These are phyloP conservation scores for Leptopilina myrica DNA, from an alignment of 2,888 invertebrate species.

Conservation along the genomic window DNA sequence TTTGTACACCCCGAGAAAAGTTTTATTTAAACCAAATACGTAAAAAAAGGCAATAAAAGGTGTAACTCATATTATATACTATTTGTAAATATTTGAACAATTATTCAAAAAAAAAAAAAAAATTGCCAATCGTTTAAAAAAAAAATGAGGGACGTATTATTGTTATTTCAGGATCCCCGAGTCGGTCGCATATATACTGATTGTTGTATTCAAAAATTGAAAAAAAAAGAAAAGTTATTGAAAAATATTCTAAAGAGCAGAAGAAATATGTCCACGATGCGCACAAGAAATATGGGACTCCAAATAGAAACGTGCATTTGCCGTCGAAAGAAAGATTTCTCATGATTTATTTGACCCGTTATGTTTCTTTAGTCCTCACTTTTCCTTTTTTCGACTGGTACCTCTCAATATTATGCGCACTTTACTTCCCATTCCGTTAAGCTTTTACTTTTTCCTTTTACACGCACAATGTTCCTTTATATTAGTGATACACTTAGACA, in stretches of 20 bases:
- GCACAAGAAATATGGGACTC: background rate
- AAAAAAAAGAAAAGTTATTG: background rate
- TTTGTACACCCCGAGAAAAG: too few relatives aligned
- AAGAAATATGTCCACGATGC: background rate
- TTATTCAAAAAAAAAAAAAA: too few relatives aligned
- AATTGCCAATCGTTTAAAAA: background rate
- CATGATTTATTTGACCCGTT: constrained; percentile 72
- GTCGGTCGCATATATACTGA: background rate
- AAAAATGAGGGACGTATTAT: background rate
- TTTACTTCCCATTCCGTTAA: constrained; percentile 42
- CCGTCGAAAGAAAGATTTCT: constrained; percentile 49
- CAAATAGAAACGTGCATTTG: constrained; percentile 21
- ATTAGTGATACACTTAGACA: background rate
- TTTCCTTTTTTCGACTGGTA: constrained; percentile 61
- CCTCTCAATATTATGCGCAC: constrained; percentile 22
- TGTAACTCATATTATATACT: too few relatives aligned
- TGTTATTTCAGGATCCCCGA: background rate
- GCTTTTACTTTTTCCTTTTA: constrained; percentile 51
- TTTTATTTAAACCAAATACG: too few relatives aligned
- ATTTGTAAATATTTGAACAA: too few relatives aligned
- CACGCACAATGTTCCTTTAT: background rate
- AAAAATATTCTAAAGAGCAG: constrained; percentile 2
- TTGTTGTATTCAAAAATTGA: background rate
- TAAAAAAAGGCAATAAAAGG: too few relatives aligned
- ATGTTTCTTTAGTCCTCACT: constrained; percentile 64